Percentiles rank a stretch among this genome's conserved stretches.
Evolutionary conservation across 2,113 vertebrate genomes (phyloP).

Genomic region (Vulpes lagopus): DNA sequence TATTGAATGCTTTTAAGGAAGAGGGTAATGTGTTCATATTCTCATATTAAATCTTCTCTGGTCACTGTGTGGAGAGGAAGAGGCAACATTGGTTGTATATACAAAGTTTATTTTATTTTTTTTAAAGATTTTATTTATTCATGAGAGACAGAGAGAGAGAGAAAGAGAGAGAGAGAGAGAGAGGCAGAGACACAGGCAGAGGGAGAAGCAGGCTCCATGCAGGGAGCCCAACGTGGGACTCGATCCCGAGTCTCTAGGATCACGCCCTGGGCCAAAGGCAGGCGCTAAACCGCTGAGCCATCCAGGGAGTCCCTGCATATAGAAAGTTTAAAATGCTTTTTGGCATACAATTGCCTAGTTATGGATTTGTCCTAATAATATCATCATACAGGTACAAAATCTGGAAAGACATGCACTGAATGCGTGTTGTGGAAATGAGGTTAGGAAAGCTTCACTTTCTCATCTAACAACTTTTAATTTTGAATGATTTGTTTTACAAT

Average conservation of each 20-base stretch:
- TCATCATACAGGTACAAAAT: background rate
- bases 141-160: too few relatives aligned
- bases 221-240: too few relatives aligned
- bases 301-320: background rate
- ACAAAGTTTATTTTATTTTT: background rate
- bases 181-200: too few relatives aligned
- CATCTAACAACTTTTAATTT: background rate
- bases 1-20: background rate
- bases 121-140: too few relatives aligned
- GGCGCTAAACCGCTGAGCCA: too few relatives aligned
- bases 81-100: background rate
- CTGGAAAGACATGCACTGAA: background rate
- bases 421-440: background rate
- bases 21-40: background rate
- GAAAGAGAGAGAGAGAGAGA: too few relatives aligned
- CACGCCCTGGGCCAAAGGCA: too few relatives aligned
- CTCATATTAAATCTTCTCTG: background rate
- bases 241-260: too few relatives aligned
- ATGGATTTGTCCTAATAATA: background rate
- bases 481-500: constrained; percentile 14
- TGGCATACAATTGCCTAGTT: background rate
- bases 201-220: too few relatives aligned
- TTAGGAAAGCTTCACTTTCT: background rate
- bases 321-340: background rate
- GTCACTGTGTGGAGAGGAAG: background rate